Evolutionary conservation across 2,113 vertebrate genomes (phyloP).

Genomic region (Pundamilia nyererei): DNA sequence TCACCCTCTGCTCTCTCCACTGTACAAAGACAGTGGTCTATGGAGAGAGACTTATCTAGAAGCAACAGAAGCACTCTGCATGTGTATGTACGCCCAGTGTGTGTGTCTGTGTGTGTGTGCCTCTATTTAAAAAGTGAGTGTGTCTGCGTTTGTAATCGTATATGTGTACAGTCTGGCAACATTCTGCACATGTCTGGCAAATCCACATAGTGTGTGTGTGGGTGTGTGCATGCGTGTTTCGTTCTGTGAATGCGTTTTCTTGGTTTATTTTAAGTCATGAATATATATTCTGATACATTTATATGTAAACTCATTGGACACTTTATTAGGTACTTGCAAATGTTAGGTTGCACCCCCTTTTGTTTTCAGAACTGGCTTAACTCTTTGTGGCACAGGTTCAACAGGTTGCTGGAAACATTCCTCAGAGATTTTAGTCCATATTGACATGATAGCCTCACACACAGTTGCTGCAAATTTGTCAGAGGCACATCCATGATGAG

Average conservation of each 20-base stretch:
- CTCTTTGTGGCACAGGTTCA: neutral
- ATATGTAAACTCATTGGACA: neutral
- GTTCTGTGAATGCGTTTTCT: neutral
- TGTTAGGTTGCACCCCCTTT: fast-evolving
- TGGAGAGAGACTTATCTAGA: conserved; percentile 62
- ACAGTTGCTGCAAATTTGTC: neutral
- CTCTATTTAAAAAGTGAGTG: neutral
- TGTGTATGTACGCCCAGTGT: neutral
- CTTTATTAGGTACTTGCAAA: neutral
- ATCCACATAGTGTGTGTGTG: neutral
- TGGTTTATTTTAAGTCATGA: neutral
- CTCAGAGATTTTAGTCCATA: neutral
- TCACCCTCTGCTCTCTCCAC: conserved; percentile 37
- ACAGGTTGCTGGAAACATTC: neutral
- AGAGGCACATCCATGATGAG: neutral
- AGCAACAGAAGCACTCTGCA: conserved; percentile 48
- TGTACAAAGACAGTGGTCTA: conserved; percentile 54
- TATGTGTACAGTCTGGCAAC: neutral
- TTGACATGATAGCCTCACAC: neutral
- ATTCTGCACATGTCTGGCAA: neutral
- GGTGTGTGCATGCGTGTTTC: neutral
- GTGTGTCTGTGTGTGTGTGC: neutral
- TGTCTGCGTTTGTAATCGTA: neutral
- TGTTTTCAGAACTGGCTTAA: neutral
- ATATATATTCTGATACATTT: neutral